Conservation (phyloP, 2,113 vertebrate species). For the Thomomys bottae region DNA sequence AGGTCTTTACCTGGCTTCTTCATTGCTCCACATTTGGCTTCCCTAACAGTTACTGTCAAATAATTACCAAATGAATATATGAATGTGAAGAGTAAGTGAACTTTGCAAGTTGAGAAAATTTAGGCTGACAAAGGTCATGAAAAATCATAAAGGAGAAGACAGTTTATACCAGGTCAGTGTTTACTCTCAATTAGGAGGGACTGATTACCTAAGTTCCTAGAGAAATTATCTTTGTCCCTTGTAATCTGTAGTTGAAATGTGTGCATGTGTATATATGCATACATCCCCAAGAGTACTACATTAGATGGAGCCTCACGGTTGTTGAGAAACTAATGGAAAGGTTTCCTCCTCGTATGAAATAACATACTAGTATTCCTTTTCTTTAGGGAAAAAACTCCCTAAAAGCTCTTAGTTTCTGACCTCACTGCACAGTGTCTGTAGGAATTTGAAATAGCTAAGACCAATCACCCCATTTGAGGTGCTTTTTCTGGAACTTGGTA, state of each 20-base stretch:
- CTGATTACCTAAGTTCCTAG: background rate
- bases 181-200: background rate
- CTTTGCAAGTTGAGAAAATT: background rate
- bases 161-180: background rate
- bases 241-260: background rate
- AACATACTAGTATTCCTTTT: background rate
- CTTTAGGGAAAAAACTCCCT: background rate
- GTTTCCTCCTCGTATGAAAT: slow-evolving; percentile 10
- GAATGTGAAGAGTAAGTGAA: background rate
- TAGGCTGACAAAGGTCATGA: background rate
- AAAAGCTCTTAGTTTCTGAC: background rate
- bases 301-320: background rate
- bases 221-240: background rate
- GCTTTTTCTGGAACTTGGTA: background rate
- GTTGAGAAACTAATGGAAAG: background rate
- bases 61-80: background rate
- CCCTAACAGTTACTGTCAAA: background rate
- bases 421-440: background rate
- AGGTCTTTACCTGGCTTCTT: background rate
- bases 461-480: background rate
- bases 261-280: background rate
- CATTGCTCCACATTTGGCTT: background rate
- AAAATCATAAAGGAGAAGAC: background rate
- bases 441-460: background rate
- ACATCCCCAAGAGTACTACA: background rate